Percentiles rank a stretch among this genome's conserved stretches.
These are phyloP conservation scores for Lacanobia wlatinum DNA, from an alignment of 2,888 invertebrate genomes.

Conservation along the genomic window DNA sequence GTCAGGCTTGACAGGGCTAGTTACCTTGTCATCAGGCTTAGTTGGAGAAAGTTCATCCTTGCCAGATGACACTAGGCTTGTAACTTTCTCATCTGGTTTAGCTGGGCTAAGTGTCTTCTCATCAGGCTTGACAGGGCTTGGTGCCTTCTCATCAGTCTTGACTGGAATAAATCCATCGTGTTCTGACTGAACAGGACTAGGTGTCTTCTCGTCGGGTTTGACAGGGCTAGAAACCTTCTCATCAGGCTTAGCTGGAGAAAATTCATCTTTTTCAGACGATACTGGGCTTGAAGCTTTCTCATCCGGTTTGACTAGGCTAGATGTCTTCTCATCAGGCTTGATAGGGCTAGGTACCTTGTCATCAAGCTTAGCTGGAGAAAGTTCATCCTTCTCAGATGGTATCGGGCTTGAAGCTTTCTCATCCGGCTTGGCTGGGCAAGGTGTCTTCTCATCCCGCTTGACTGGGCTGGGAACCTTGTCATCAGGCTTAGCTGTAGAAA, in stretches of 20 bases:
- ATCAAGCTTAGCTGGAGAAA: background rate
- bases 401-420: background rate
- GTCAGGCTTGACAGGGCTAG: background rate
- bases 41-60: background rate
- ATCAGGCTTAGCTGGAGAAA: no score
- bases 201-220: background rate
- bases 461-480: constrained; percentile 35
- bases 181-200: no score
- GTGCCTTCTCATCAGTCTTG: background rate
- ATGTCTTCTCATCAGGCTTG: background rate
- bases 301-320: background rate
- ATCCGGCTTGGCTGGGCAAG: constrained; percentile 8
- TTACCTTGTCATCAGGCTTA: background rate
- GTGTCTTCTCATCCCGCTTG: background rate
- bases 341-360: background rate
- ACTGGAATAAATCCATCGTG: no score
- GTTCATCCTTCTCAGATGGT: background rate
- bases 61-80: background rate
- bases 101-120: background rate
- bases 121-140: background rate
- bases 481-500: background rate
- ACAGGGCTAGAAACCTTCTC: no score
- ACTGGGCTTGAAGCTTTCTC: background rate
- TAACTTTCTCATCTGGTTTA: background rate
- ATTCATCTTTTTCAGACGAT: no score